A percentile compares a stretch with the other conserved stretches of the same genome.
Conservation (phyloP, 2,113 vertebrate genomes). For the Poicephalus meyeri region DNA sequence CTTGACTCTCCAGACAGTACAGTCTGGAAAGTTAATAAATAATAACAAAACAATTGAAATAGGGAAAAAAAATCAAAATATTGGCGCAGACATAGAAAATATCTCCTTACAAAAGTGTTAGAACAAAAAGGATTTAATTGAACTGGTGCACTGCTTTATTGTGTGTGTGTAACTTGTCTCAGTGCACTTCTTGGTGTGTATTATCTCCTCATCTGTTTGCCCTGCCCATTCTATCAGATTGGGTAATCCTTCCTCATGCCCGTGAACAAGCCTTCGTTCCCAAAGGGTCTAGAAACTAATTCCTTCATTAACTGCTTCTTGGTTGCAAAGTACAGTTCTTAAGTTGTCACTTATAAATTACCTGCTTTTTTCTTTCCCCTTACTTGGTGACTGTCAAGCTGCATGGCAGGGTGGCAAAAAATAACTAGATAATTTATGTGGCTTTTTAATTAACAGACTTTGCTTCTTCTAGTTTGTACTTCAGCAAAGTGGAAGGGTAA, state of each 20-base stretch:
- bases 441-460: neutral
- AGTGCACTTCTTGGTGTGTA: neutral
- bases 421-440: neutral
- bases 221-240: neutral
- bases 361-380: neutral
- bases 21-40: neutral
- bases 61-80: neutral
- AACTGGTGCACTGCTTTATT: neutral
- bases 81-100: neutral
- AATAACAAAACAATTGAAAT: neutral
- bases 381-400: neutral
- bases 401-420: neutral
- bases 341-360: neutral
- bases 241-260: neutral
- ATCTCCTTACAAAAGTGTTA: neutral
- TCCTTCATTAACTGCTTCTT: neutral
- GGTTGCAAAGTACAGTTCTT: neutral
- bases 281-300: neutral
- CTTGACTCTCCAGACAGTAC: neutral
- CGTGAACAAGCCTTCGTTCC: neutral
- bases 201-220: neutral
- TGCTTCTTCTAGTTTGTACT: neutral
- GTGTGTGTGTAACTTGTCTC: neutral
- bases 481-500: neutral
- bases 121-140: neutral